A percentile compares a stretch with the other conserved stretches of the same genome.
phyloP scores from a whole-genome alignment of 2,797 vertebrate genomes.

The Crypturellus tataupa region DNA sequence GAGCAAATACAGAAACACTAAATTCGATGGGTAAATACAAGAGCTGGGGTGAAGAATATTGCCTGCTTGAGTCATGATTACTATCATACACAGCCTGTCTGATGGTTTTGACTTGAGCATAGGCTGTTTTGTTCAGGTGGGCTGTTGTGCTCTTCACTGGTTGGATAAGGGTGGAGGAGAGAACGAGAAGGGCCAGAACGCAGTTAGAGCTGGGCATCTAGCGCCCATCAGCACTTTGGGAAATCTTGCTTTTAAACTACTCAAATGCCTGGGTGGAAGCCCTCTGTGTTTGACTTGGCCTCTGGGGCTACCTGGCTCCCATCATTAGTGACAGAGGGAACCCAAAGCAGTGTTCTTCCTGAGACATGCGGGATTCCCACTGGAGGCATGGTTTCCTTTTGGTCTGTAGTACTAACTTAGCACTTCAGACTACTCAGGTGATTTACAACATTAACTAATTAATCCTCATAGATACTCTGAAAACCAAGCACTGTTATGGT shows the following conservation, averaged over 20 bases:
- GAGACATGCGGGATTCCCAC: background rate
- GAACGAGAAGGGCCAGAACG: background rate
- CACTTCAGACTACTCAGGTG: background rate
- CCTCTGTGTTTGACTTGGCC: background rate
- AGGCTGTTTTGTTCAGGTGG: too few relatives aligned
- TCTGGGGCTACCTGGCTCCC: background rate
- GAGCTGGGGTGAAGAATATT: background rate
- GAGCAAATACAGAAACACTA: background rate
- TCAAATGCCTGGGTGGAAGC: too few relatives aligned
- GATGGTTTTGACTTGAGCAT: background rate
- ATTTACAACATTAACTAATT: background rate
- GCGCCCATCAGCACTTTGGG: background rate
- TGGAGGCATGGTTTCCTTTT: background rate
- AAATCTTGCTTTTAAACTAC: background rate
- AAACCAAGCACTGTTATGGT: background rate
- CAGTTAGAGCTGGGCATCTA: background rate
- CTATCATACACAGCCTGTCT: background rate
- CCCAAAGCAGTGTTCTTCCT: background rate
- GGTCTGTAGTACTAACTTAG: background rate
- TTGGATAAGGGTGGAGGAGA: background rate
- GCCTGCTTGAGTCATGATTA: background rate
- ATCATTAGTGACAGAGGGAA: rapidly evolving
- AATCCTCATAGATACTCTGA: background rate
- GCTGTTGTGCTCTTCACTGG: too few relatives aligned
- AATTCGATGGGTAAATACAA: background rate